Percentiles rank a stretch among this genome's conserved stretches.
These are phyloP conservation scores for Neodiprion lecontei DNA, from an alignment of 1,140 invertebrate genomes.

Conservation along the genomic window DNA sequence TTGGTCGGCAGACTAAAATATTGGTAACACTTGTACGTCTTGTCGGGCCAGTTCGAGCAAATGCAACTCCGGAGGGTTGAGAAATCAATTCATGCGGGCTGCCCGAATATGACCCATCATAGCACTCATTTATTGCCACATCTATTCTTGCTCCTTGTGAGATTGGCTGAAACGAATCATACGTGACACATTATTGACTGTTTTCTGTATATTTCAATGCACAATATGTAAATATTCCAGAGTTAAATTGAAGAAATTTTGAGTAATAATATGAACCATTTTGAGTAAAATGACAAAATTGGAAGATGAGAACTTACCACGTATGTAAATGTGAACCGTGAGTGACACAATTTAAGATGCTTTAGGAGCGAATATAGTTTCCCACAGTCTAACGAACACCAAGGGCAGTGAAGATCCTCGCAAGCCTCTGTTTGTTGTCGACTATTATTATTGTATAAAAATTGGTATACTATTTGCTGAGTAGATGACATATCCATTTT, in stretches of 20 bases:
- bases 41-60: conserved; percentile 82
- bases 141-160: conserved; percentile 88
- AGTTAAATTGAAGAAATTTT: no score
- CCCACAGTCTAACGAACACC: conserved; percentile 92
- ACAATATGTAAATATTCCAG: neutral
- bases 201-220: no score
- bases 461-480: conserved; percentile 90
- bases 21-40: conserved; percentile 86
- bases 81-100: conserved; percentile 89
- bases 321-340: conserved; percentile 92
- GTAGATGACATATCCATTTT: conserved; percentile 52
- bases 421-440: conserved; percentile 93
- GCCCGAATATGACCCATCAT: conserved; percentile 95
- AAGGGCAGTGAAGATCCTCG: conserved; percentile 91
- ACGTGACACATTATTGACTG: conserved; percentile 11
- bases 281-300: neutral
- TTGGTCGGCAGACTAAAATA: conserved; percentile 86
- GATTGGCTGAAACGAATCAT: conserved; percentile 68
- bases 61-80: conserved; percentile 69
- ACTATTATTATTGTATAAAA: conserved; percentile 94
- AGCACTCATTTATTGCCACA: conserved; percentile 93
- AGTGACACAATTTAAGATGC: conserved; percentile 92
- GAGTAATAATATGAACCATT: neutral
- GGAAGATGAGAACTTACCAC: conserved; percentile 68
- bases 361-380: conserved; percentile 89